phyloP scores from a whole-genome alignment of 1,140 invertebrate genomes.

The Hetaerina americana region DNA sequence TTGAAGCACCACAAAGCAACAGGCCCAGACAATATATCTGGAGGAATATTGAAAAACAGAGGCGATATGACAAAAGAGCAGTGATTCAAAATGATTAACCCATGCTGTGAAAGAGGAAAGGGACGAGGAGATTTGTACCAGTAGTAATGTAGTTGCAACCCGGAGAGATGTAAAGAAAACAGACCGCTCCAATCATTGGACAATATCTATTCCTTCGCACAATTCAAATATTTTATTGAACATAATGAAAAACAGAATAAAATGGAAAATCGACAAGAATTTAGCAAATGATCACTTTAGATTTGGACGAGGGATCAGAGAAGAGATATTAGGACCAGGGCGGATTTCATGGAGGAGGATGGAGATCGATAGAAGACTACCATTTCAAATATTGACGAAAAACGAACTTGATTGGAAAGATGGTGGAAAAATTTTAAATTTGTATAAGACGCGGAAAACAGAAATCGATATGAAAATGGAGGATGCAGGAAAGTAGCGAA shows the following conservation, averaged over 20 bases:
- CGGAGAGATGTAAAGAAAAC: no score
- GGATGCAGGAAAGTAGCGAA: no score
- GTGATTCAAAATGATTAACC: not conserved
- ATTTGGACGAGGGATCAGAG: no score
- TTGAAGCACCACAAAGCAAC: not conserved
- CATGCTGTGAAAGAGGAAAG: not conserved
- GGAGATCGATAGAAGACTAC: not conserved
- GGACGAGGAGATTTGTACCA: not conserved
- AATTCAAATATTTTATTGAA: not conserved
- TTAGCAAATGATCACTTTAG: no score
- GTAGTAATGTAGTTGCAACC: no score
- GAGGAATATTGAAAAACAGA: not conserved
- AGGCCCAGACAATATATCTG: not conserved
- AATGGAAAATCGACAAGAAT: not conserved
- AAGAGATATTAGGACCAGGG: no score
- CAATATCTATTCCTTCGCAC: not conserved
- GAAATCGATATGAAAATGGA: no score
- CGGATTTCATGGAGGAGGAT: no score
- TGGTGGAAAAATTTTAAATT: not conserved
- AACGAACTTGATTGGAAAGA: not conserved
- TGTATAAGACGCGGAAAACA: no score
- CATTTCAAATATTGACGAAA: not conserved
- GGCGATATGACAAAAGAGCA: not conserved
- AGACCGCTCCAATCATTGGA: no score
- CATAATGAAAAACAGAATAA: not conserved